These are phyloP conservation scores for Buphagus erythrorhynchus DNA, from an alignment of 2,797 vertebrate genomes.

Conservation along the genomic window DNA sequence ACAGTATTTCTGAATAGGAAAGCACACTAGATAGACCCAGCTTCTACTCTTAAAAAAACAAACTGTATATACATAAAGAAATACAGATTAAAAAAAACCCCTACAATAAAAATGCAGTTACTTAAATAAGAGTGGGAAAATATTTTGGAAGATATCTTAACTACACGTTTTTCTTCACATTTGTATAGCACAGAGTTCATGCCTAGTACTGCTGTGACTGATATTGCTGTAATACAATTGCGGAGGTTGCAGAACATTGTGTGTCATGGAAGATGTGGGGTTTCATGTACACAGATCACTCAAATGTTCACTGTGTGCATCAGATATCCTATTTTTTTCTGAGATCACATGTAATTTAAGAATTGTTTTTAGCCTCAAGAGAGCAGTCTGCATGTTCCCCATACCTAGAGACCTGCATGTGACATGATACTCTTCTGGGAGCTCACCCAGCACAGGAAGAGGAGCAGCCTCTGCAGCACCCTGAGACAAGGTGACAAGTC, in stretches of 20 bases:
- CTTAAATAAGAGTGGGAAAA: neutral
- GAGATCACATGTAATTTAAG: neutral
- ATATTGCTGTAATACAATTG: neutral
- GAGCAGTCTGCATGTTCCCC: neutral
- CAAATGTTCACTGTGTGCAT: neutral
- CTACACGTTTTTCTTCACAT: neutral
- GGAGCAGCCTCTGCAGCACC: neutral
- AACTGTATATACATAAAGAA: neutral
- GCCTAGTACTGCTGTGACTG: neutral
- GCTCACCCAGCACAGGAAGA: neutral
- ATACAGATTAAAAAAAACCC: neutral
- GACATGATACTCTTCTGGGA: rapidly evolving
- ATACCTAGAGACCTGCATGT: rapidly evolving
- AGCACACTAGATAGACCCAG: neutral
- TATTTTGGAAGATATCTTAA: neutral
- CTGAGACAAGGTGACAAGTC: neutral
- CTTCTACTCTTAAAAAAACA: neutral
- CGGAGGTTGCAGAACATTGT: neutral
- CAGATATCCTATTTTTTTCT: neutral
- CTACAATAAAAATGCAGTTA: neutral
- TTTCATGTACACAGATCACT: neutral
- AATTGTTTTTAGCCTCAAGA: neutral
- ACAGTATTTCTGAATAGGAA: neutral
- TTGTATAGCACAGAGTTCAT: neutral
- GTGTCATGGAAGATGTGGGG: neutral